These are phyloP conservation scores for Nannobrachium achirus DNA, from an alignment of 2,113 vertebrate genomes.

Conservation along the genomic window DNA sequence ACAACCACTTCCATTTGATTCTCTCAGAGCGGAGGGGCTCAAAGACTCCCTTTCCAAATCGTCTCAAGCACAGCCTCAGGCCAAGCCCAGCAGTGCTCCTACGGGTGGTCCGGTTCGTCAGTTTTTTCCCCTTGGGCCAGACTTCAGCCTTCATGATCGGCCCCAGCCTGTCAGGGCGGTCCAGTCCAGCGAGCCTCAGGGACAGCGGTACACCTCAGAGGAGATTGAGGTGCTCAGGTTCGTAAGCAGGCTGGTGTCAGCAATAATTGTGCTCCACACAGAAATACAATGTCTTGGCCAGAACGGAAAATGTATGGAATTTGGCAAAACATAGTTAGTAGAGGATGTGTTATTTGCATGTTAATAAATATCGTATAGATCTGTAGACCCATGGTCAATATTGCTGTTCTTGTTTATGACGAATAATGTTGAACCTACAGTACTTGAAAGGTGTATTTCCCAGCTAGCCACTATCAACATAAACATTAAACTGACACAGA, in stretches of 20 bases:
- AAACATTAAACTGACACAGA: too few species aligned
- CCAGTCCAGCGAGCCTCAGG: slow-evolving; percentile 89
- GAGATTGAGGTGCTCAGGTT: slow-evolving; percentile 98
- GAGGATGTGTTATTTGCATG: too few species aligned
- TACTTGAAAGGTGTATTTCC: too few species aligned
- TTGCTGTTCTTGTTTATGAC: too few species aligned
- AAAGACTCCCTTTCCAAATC: slow-evolving; percentile 87
- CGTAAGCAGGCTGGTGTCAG: slow-evolving; percentile 45
- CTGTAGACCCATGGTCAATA: too few species aligned
- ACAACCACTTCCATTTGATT: neutral
- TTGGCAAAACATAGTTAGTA: too few species aligned
- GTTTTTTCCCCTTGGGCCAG: slow-evolving; percentile 90
- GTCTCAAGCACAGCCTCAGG: slow-evolving; percentile 71
- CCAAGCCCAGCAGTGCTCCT: slow-evolving; percentile 66
- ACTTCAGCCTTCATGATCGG: slow-evolving; percentile 89
- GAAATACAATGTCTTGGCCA: too few species aligned
- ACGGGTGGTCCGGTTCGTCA: slow-evolving; percentile 76
- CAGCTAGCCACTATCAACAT: too few species aligned
- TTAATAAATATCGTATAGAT: too few species aligned
- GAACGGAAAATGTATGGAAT: too few species aligned
- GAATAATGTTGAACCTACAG: too few species aligned
- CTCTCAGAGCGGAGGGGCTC: slow-evolving; percentile 92
- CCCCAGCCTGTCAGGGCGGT: slow-evolving; percentile 83
- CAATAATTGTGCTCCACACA: neutral
- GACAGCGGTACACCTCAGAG: slow-evolving; percentile 91